Evolutionary conservation across 1,140 invertebrate genomes (phyloP).

Genomic region (Megalonaias nervosa): DNA sequence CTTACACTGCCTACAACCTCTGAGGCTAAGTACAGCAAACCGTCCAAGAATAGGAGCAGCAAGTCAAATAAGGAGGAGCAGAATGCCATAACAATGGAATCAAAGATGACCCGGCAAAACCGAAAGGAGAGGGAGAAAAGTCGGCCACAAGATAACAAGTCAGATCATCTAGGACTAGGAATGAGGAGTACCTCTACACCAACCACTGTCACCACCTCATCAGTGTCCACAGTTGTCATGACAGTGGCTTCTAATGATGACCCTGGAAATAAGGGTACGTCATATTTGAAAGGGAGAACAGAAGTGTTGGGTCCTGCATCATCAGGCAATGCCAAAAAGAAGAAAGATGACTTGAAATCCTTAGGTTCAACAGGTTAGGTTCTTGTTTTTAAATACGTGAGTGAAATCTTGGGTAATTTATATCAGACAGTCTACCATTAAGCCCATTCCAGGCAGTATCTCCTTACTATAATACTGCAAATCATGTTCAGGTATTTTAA

Average conservation of each 20-base stretch:
- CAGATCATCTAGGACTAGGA: no score
- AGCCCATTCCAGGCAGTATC: no score
- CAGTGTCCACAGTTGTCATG: constrained; percentile 8
- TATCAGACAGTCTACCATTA: no score
- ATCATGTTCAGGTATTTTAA: no score
- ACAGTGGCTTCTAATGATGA: constrained; percentile 84
- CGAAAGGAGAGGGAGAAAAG: constrained; percentile 38
- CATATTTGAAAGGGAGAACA: no score
- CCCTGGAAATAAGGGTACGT: constrained; percentile 80
- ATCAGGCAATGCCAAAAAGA: no score
- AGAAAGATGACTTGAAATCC: no score
- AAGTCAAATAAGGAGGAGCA: constrained; percentile 20
- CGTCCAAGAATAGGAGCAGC: constrained; percentile 17
- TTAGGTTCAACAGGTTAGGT: no score
- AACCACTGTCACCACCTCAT: constrained; percentile 6
- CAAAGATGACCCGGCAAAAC: constrained; percentile 47
- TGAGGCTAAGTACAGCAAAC: constrained; percentile 44
- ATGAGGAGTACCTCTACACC: neutral
- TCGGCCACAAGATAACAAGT: neutral
- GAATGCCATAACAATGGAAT: constrained; percentile 35
- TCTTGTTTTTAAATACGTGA: no score
- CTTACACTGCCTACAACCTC: constrained; percentile 49
- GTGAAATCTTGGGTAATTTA: no score
- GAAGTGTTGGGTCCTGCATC: no score
- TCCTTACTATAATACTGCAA: no score